Conservation (phyloP, 2,797 vertebrate genomes). For the Falco biarmicus region DNA sequence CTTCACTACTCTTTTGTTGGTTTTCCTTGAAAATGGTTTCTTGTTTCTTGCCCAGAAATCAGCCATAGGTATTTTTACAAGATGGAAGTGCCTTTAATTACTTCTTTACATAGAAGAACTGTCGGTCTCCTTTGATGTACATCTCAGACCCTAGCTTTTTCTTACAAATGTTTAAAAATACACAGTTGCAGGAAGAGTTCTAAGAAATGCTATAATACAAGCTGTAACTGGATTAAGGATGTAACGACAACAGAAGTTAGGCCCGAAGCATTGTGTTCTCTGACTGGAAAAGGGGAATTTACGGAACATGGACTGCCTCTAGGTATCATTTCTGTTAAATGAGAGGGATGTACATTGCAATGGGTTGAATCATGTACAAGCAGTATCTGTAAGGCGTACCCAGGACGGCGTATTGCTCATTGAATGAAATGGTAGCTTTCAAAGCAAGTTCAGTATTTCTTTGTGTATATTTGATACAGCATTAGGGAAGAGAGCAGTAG, state of each 20-base stretch:
- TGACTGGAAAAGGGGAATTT: background rate
- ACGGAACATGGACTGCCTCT: rapidly evolving
- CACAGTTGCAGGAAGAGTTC: background rate
- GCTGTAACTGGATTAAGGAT: background rate
- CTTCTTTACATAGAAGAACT: background rate
- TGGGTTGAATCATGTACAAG: background rate
- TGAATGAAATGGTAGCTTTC: background rate
- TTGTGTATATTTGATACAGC: background rate
- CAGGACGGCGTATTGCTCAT: rapidly evolving
- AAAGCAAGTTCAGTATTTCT: background rate
- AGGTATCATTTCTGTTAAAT: background rate
- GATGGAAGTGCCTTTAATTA: background rate
- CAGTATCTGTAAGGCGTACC: background rate
- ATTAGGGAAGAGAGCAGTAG: background rate
- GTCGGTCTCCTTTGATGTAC: background rate
- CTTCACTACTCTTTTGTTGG: background rate
- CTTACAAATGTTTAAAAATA: background rate
- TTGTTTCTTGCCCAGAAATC: background rate
- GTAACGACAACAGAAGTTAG: background rate
- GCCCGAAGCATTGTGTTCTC: background rate
- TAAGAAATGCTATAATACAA: background rate
- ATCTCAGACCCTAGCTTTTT: background rate
- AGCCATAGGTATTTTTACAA: background rate
- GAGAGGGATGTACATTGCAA: background rate
- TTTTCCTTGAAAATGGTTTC: background rate